Evolutionary conservation across 2,797 vertebrate genomes (phyloP).

Genomic region (Urophycis tenuis): DNA sequence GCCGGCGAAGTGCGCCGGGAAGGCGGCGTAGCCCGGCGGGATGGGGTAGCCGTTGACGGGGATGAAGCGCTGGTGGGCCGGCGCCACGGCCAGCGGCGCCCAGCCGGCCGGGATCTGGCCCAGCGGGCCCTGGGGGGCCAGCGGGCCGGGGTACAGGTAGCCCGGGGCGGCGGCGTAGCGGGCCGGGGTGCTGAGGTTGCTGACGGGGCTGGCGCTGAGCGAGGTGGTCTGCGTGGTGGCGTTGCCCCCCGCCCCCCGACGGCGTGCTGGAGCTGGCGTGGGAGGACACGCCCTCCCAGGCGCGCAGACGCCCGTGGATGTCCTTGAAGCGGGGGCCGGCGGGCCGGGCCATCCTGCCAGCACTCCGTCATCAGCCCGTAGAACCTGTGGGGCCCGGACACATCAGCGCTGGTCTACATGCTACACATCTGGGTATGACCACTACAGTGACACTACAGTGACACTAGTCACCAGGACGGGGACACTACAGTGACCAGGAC

Average conservation of each 20-base stretch:
- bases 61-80: constrained; percentile 85
- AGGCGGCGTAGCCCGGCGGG: constrained; percentile 90
- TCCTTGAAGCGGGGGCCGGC: constrained; percentile 91
- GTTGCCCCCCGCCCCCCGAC: constrained; percentile 91
- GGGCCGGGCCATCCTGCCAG: constrained; percentile 91
- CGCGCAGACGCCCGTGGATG: constrained; percentile 82
- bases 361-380: constrained; percentile 95
- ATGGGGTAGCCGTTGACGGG: constrained; percentile 95
- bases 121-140: constrained; percentile 73
- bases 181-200: constrained; percentile 88
- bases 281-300: constrained; percentile 93
- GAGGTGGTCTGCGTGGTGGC: constrained; percentile 98
- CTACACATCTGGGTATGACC: not conserved
- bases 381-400: constrained; percentile 64
- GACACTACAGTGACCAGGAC: too few relatives aligned
- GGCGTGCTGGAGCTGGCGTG: constrained; percentile 95
- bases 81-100: constrained; percentile 77
- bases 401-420: not conserved
- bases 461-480: too few relatives aligned
- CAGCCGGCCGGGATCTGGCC: constrained; percentile 75
- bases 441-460: too few relatives aligned
- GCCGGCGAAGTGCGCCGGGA: constrained; percentile 83
- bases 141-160: constrained; percentile 83
- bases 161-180: constrained; percentile 76
- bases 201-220: constrained; percentile 93